Evolutionary conservation across 2,888 invertebrate species (phyloP).

Genomic region (Cantharis rufa): DNA sequence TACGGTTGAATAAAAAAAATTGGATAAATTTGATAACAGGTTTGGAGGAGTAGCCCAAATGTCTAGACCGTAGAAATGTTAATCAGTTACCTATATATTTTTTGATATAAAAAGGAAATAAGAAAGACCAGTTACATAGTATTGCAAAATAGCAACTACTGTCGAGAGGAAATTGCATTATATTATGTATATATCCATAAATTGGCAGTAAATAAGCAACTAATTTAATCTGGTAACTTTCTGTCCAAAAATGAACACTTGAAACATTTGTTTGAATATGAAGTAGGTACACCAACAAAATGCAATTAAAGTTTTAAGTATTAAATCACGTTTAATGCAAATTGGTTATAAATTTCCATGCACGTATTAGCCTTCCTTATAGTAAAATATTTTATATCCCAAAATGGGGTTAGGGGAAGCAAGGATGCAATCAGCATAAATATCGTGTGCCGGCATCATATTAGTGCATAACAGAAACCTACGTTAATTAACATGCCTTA

Average conservation of each 20-base stretch:
- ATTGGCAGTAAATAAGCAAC: not conserved
- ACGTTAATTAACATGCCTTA: slow-evolving; percentile 23
- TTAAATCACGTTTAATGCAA: not conserved
- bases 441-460: slow-evolving; percentile 30
- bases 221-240: not conserved
- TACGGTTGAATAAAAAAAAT: not conserved
- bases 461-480: slow-evolving; percentile 14
- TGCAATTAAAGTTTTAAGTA: not conserved
- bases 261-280: not conserved
- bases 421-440: slow-evolving; percentile 43
- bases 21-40: not conserved
- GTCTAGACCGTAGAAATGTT: not conserved
- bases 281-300: not conserved
- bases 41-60: not conserved
- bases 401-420: slow-evolving; percentile 47
- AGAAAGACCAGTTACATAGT: too few relatives aligned
- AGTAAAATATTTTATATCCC: not conserved
- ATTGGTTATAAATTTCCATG: not conserved
- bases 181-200: not conserved
- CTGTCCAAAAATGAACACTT: not conserved
- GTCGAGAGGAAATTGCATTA: not conserved
- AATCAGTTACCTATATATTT: not conserved
- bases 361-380: not conserved
- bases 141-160: not conserved
- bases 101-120: not conserved